A percentile compares a stretch with the other conserved stretches of the same genome.
These are phyloP conservation scores for Phlogophora meticulosa DNA, from an alignment of 2,888 invertebrate species.

Conservation along the genomic window DNA sequence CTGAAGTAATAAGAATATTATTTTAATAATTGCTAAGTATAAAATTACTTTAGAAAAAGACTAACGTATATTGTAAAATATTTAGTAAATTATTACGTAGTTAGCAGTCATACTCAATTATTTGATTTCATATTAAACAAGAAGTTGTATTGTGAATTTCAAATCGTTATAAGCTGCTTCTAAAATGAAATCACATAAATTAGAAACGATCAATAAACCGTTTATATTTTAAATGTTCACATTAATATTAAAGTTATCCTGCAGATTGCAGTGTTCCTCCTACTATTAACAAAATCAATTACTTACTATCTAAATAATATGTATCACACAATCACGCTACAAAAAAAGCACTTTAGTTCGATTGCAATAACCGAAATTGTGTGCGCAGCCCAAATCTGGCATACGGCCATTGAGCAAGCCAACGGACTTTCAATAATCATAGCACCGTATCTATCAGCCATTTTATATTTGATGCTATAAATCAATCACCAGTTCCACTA, in stretches of 20 bases:
- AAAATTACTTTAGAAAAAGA: too few relatives aligned
- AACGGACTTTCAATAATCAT: constrained; percentile 12
- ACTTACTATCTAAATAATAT: neutral
- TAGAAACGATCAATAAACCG: neutral
- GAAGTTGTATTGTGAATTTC: too few relatives aligned
- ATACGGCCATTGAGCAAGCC: constrained; percentile 25
- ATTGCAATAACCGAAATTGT: neutral
- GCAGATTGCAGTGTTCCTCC: too few relatives aligned
- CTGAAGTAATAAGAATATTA: neutral
- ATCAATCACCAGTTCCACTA: constrained; percentile 34
- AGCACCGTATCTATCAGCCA: constrained; percentile 14
- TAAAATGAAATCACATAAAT: neutral
- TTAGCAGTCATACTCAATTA: too few relatives aligned
- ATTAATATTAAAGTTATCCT: too few relatives aligned
- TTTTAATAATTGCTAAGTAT: constrained; percentile 5
- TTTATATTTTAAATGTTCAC: neutral
- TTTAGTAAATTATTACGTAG: neutral
- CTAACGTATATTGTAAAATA: neutral
- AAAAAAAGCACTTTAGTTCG: neutral
- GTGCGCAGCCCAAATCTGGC: constrained; percentile 9
- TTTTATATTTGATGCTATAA: constrained; percentile 44
- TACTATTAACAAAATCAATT: neutral
- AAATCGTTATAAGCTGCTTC: too few relatives aligned
- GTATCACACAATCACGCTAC: neutral
- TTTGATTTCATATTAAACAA: too few relatives aligned